phyloP scores from a whole-genome alignment of 2,888 invertebrate genomes.

The Brachyptera risi region DNA sequence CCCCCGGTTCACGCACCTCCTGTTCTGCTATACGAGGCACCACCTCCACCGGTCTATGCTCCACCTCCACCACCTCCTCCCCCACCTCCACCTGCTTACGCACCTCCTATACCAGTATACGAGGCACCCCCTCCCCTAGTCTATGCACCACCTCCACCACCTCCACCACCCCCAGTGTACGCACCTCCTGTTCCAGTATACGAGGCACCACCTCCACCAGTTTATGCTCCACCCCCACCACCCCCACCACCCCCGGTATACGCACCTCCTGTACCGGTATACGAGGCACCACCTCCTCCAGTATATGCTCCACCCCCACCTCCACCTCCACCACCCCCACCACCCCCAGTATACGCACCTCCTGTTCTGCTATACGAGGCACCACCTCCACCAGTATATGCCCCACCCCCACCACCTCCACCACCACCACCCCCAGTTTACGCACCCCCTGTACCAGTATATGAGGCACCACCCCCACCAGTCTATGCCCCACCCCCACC shows the following conservation, averaged over 20 bases:
- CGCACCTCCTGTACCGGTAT: neutral
- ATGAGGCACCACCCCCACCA: neutral
- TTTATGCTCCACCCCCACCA: constrained; percentile 12
- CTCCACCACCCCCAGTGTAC: constrained; percentile 4
- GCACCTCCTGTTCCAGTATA: neutral
- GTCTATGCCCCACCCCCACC: constrained; percentile 7
- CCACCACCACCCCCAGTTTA: constrained; percentile 13
- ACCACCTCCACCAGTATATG: constrained; percentile 1
- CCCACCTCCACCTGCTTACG: neutral
- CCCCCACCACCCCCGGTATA: constrained; percentile 6
- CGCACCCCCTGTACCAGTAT: neutral
- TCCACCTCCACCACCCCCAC: constrained; percentile 1
- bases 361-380: neutral
- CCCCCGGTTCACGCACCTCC: neutral
- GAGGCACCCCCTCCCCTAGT: neutral
- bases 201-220: neutral
- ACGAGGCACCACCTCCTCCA: neutral
- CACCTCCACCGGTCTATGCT: neutral
- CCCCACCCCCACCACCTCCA: constrained; percentile 9
- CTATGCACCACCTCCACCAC: constrained; percentile 11
- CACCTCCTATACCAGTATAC: neutral
- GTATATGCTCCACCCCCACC: constrained; percentile 11
- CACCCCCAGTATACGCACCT: constrained; percentile 12
- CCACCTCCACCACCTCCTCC: constrained; percentile 11
- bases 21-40: neutral